phyloP scores from a whole-genome alignment of 2,797 vertebrate species.

The Scolopax bukidnonensis region DNA sequence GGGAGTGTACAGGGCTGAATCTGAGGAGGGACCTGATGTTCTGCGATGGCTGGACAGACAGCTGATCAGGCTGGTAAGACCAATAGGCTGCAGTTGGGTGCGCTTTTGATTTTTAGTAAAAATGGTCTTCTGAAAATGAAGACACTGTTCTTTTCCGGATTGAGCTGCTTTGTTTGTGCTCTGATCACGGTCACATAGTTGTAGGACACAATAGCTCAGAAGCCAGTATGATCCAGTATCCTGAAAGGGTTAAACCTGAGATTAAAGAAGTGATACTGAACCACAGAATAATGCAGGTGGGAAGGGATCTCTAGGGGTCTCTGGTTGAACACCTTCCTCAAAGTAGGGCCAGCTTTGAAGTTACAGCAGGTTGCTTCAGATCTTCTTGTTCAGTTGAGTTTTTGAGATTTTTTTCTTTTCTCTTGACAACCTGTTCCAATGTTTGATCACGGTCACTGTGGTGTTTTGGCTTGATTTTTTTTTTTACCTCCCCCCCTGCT shows the following conservation, averaged over 20 bases:
- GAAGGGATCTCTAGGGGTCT: background rate
- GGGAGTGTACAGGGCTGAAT: slow-evolving; percentile 93
- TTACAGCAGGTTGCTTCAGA: background rate
- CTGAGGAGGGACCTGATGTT: slow-evolving; percentile 95
- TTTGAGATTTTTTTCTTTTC: background rate
- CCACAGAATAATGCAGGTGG: background rate
- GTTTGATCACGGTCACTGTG: background rate
- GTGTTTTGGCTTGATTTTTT: too few species aligned
- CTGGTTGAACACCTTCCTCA: background rate
- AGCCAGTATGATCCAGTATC: background rate
- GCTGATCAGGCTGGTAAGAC: slow-evolving; percentile 93
- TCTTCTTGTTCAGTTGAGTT: background rate
- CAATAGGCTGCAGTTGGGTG: background rate
- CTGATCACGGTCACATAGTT: accelerated
- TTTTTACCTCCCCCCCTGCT: too few species aligned
- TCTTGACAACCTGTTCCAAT: background rate
- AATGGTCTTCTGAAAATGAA: background rate
- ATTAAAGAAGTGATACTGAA: background rate
- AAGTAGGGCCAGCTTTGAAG: background rate
- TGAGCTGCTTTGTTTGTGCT: background rate
- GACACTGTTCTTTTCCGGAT: background rate
- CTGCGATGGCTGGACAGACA: slow-evolving; percentile 96
- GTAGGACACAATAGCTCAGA: background rate
- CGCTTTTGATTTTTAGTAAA: background rate
- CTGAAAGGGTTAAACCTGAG: background rate